These are phyloP conservation scores for Sminthurinus aureus DNA, from an alignment of 2,888 invertebrate genomes.

Conservation along the genomic window DNA sequence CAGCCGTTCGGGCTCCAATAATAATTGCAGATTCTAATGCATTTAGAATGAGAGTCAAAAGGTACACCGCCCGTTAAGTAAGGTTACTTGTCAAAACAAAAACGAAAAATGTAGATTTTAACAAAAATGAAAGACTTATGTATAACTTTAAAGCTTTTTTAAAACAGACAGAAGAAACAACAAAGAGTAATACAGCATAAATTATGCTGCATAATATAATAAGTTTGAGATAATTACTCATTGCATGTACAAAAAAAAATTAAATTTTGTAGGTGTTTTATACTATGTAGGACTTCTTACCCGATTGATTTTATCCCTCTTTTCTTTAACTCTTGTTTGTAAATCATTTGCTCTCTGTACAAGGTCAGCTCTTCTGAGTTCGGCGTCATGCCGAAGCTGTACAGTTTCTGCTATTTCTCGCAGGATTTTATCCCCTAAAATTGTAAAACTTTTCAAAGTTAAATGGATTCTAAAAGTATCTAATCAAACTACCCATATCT, in stretches of 20 bases:
- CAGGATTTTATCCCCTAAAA: constrained; percentile 59
- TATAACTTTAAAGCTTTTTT: constrained; percentile 58
- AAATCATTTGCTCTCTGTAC: constrained; percentile 60
- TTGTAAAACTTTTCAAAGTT: constrained; percentile 33
- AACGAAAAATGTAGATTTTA: not conserved
- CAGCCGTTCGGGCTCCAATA: no score
- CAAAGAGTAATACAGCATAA: not conserved
- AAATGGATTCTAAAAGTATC: not conserved
- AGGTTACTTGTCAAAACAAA: not conserved
- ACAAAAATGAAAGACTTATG: constrained; percentile 59
- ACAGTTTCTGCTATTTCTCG: constrained; percentile 60
- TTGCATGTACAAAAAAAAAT: not conserved
- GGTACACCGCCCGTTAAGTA: no score
- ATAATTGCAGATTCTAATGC: no score
- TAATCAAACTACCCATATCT: not conserved
- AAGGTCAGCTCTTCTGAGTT: constrained; percentile 58
- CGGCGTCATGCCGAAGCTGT: constrained; percentile 59
- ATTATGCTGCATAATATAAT: not conserved
- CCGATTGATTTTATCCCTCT: constrained; percentile 60
- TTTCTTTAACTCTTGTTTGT: constrained; percentile 59
- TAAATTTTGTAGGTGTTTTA: no score
- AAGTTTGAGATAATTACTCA: not conserved
- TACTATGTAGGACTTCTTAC: constrained; percentile 47
- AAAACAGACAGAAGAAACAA: not conserved
- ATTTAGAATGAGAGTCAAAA: no score